phyloP scores from a whole-genome alignment of 1,140 invertebrate genomes.

The Brachionus plicatilis region DNA sequence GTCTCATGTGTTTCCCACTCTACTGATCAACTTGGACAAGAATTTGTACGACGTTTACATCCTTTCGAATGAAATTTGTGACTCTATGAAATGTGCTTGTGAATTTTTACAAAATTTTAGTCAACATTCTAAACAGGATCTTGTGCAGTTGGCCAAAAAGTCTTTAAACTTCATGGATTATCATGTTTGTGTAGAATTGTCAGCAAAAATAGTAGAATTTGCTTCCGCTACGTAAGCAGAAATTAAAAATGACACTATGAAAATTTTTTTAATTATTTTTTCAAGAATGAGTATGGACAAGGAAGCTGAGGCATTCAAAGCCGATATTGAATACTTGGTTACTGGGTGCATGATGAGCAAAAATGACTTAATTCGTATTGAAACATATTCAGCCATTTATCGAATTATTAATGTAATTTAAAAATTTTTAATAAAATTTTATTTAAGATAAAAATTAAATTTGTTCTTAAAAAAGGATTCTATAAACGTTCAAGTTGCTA shows the following conservation, averaged over 20 bases:
- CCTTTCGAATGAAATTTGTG: slow-evolving; percentile 12
- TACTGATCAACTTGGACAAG: slow-evolving; percentile 30
- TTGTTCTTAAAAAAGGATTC: background rate
- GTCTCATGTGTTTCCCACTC: background rate
- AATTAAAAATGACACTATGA: background rate
- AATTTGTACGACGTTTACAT: slow-evolving; percentile 26
- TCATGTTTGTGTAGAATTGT: background rate
- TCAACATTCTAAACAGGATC: background rate
- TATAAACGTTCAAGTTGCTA: slow-evolving; percentile 21
- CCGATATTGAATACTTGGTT: slow-evolving; percentile 22
- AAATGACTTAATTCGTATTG: background rate
- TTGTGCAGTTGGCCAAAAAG: slow-evolving; percentile 20
- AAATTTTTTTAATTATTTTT: background rate
- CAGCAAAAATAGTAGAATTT: slow-evolving; percentile 1
- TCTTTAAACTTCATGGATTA: slow-evolving; percentile 33
- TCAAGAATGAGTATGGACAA: slow-evolving; percentile 4
- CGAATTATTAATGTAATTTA: background rate
- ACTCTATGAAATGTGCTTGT: slow-evolving; percentile 36
- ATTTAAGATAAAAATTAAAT: background rate
- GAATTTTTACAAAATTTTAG: slow-evolving; percentile 15
- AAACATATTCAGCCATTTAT: slow-evolving; percentile 17
- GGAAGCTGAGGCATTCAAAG: background rate
- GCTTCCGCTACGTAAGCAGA: background rate
- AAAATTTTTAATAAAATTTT: background rate
- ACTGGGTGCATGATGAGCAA: slow-evolving; percentile 35